A percentile compares a stretch with the other conserved stretches of the same genome.
These are phyloP conservation scores for Diplodus puntazzo DNA, from an alignment of 2,797 vertebrate species.

Conservation along the genomic window DNA sequence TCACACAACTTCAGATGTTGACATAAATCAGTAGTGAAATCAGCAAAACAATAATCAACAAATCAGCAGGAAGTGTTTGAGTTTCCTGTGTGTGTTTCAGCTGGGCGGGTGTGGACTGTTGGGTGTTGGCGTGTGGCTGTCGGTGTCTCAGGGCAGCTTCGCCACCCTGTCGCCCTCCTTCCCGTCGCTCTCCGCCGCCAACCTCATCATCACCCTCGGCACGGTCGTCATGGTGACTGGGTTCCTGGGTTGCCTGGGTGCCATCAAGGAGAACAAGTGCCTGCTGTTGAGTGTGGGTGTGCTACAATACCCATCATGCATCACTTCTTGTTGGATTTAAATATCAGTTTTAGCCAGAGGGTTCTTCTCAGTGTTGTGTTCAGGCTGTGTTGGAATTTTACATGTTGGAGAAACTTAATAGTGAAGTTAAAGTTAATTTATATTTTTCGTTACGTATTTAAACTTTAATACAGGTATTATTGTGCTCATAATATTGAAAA, in stretches of 20 bases:
- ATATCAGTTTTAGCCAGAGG: not conserved
- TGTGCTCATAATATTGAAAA: not conserved
- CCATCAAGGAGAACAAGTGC: constrained; percentile 99
- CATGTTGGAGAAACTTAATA: not conserved
- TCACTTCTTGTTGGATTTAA: not conserved
- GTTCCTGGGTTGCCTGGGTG: constrained; percentile 97
- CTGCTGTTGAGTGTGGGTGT: constrained; percentile 97
- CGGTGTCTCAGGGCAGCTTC: constrained; percentile 97
- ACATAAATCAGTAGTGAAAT: not conserved
- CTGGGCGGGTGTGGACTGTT: constrained; percentile 96
- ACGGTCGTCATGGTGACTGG: constrained; percentile 97
- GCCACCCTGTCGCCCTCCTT: constrained; percentile 98
- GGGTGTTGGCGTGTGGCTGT: constrained; percentile 98
- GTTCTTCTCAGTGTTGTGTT: constrained; percentile 1
- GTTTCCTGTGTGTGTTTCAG: constrained; percentile 80
- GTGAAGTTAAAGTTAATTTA: not conserved
- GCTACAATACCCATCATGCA: constrained; percentile 41
- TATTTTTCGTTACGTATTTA: not conserved
- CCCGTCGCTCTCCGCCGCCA: constrained; percentile 96
- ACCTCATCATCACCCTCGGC: constrained; percentile 94
- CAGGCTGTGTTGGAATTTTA: constrained; percentile 2
- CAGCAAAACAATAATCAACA: not conserved
- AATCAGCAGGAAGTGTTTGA: constrained; percentile 46
- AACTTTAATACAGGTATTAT: not conserved
- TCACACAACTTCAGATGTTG: not conserved